Conservation (phyloP, 2,113 vertebrate species). For the Lynx canadensis region DNA sequence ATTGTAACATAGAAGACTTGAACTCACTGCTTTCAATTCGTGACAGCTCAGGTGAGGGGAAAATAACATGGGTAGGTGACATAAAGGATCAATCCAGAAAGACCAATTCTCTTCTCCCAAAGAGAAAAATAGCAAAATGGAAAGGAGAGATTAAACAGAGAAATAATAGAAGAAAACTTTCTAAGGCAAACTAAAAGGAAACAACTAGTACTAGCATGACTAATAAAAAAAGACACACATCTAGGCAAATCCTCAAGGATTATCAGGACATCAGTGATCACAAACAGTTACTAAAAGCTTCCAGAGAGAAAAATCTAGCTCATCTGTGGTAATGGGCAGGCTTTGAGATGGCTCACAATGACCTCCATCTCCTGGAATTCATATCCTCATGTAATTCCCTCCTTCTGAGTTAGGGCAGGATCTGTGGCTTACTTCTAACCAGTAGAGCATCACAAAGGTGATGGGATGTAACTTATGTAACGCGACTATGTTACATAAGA, state of each 20-base stretch:
- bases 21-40: not conserved
- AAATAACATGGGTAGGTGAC: not conserved
- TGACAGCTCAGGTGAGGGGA: not conserved
- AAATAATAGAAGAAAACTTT: not conserved
- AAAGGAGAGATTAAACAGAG: not conserved
- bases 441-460: not conserved
- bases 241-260: not conserved
- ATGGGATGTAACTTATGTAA: not conserved
- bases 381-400: not conserved
- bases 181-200: not conserved
- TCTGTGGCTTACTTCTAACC: not conserved
- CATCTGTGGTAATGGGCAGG: not conserved
- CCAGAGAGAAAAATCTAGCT: not conserved
- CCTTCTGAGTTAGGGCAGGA: not conserved
- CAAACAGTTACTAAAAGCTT: not conserved
- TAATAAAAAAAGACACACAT: not conserved
- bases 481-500: not conserved
- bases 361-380: not conserved
- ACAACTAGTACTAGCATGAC: not conserved
- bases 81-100: not conserved
- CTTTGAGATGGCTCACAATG: not conserved
- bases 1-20: not conserved
- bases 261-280: not conserved
- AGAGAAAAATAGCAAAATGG: not conserved
- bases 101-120: not conserved